Evolutionary conservation across 1,140 invertebrate species (phyloP), one percentile per base, ranked within the genome.

Genomic region (Pseudomyrmex concolor): DNA sequence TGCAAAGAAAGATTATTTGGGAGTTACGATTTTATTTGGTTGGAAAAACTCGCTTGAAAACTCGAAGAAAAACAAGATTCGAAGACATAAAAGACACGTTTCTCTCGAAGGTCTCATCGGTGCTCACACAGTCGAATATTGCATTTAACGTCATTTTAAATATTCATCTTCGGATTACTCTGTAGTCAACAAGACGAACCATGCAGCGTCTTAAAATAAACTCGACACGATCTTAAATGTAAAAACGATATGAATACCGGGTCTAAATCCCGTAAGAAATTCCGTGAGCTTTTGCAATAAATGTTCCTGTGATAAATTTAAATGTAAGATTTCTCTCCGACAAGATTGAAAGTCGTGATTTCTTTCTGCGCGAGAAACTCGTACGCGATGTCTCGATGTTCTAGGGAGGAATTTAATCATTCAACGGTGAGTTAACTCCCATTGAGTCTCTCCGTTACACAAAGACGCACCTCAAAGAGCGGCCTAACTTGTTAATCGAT

Each of bases 401-500:
- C 67, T 45, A 8, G 9, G 25, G 67, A 45, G 34, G 55, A 77
- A 68, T 67, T 77, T 67, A 77, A 77, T 77, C 55, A 77, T 77
- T 77, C 34, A 48, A 77, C 17, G 50, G 51, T 45, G 19, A 77
- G 50, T 77, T 77, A 77, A 77, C 63, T 34, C 34, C 60, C n/a
- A 25, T 43, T 17, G 10, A 55, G 9, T 51, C 43, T 51, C 13
- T 51, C 34, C 8, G 45, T 77, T 77, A 77, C 50, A 13, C 9
- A 12, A 9, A 43, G 50, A 34, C 17, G 17, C 22, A 9, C 12
- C 22, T 77, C 74, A 67, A 77, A 77, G 57, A 50, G 60, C 50
- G 10, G 55, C 19, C 55, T 67, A 77, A 77, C 50, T 77, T 50
- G 50, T 54, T 67, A 77, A 68, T 77, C 50, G 50, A 57, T 76